phyloP scores from a whole-genome alignment of 2,113 vertebrate genomes.

The Sinocyclocheilus grahami region DNA sequence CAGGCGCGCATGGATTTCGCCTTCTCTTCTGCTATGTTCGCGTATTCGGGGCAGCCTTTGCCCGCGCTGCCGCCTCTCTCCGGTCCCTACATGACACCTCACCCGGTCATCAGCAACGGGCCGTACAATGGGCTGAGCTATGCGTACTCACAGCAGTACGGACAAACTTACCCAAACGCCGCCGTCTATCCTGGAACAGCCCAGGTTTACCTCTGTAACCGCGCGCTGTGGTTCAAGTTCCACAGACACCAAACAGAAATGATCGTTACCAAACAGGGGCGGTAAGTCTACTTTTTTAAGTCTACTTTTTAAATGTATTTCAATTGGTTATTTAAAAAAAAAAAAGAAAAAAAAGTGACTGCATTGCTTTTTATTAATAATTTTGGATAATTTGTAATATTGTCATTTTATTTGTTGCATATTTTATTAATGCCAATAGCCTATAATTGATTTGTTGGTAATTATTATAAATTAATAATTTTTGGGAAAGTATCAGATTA shows the following conservation, averaged over 20 bases:
- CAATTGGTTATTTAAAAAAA: too few species aligned
- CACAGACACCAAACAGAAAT: slow-evolving; percentile 96
- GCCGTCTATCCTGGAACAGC: slow-evolving; percentile 79
- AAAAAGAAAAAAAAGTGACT: too few species aligned
- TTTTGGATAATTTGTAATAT: background rate
- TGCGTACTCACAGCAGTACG: slow-evolving; percentile 81
- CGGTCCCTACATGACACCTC: slow-evolving; percentile 84
- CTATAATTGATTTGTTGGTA: background rate
- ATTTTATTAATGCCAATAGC: background rate
- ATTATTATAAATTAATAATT: background rate
- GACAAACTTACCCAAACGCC: slow-evolving; percentile 77
- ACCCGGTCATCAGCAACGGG: slow-evolving; percentile 79
- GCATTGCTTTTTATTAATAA: too few species aligned
- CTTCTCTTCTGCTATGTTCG: slow-evolving; percentile 83
- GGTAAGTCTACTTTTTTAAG: slow-evolving; percentile 77
- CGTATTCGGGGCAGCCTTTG: slow-evolving; percentile 84
- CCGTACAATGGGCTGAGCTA: slow-evolving; percentile 61
- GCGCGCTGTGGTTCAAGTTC: slow-evolving; percentile 94
- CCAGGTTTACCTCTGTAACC: slow-evolving; percentile 93
- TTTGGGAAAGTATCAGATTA: background rate
- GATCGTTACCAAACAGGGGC: slow-evolving; percentile 98
- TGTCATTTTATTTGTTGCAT: background rate
- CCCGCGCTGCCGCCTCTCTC: slow-evolving; percentile 82
- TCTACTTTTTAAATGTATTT: too few species aligned
- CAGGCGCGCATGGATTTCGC: slow-evolving; percentile 79